These are phyloP conservation scores for Otus sunia DNA, from an alignment of 2,113 vertebrate genomes.

Conservation along the genomic window DNA sequence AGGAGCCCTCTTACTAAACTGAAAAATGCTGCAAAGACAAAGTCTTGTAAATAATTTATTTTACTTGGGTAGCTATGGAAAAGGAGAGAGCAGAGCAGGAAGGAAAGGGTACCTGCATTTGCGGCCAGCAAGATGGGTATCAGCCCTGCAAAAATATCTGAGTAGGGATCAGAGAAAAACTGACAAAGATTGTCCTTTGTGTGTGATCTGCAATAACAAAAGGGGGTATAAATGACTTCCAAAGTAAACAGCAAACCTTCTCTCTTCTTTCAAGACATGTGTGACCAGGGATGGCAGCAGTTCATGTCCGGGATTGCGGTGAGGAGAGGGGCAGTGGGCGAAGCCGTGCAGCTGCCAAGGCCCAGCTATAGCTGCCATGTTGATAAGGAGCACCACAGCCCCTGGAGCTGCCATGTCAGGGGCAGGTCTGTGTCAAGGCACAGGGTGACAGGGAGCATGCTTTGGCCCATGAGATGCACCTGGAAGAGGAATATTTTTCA, in stretches of 20 bases:
- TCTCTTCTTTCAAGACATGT: neutral
- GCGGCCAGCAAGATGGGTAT: neutral
- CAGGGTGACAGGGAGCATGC: neutral
- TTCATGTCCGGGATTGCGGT: neutral
- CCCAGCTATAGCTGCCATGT: accelerated
- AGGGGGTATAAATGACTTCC: neutral
- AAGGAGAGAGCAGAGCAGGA: neutral
- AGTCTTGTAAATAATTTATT: neutral
- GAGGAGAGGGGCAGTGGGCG: neutral
- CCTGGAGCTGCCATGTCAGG: neutral
- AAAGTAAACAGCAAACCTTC: neutral
- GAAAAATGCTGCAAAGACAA: neutral
- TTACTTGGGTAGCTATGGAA: neutral
- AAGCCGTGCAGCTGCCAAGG: accelerated
- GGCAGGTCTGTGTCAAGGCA: accelerated
- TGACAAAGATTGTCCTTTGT: neutral
- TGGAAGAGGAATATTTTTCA: neutral
- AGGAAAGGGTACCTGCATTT: neutral
- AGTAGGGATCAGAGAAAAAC: neutral
- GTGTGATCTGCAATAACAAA: neutral
- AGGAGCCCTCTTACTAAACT: neutral
- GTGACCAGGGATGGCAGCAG: neutral
- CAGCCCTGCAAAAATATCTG: neutral
- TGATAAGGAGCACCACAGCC: neutral
- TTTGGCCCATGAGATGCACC: neutral